These are phyloP conservation scores for Dromococcyx pavoninus DNA, from an alignment of 2,797 vertebrate species.

Conservation along the genomic window DNA sequence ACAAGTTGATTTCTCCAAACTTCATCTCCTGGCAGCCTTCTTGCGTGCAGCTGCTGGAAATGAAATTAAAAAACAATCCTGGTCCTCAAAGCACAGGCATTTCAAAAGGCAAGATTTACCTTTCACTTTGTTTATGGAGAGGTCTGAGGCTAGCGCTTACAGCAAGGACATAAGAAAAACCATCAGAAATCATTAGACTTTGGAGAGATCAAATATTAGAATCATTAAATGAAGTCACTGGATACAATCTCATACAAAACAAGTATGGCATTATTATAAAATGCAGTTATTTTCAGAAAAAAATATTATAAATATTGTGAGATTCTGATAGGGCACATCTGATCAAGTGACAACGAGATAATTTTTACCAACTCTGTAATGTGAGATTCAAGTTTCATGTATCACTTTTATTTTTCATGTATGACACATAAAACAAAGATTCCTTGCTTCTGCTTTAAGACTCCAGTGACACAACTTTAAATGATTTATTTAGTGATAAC, in stretches of 20 bases:
- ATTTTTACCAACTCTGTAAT: neutral
- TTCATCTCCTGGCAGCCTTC: neutral
- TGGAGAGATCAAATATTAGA: neutral
- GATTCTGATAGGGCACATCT: neutral
- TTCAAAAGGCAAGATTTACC: neutral
- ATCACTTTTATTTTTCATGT: neutral
- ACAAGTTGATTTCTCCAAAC: neutral
- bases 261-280: neutral
- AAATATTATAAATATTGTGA: neutral
- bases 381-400: neutral
- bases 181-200: neutral
- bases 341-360: neutral
- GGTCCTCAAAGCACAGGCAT: neutral
- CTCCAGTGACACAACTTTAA: neutral
- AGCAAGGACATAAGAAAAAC: neutral
- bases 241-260: neutral
- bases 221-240: neutral
- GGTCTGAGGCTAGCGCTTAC: neutral
- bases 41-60: neutral
- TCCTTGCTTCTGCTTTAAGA: neutral
- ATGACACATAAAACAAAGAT: neutral
- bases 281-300: neutral
- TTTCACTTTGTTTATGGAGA: neutral
- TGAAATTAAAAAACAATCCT: neutral
- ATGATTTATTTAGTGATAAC: neutral